Base-by-base conservation (phyloP, 2,113 vertebrate genomes). In the Vidua macroura region DNA sequence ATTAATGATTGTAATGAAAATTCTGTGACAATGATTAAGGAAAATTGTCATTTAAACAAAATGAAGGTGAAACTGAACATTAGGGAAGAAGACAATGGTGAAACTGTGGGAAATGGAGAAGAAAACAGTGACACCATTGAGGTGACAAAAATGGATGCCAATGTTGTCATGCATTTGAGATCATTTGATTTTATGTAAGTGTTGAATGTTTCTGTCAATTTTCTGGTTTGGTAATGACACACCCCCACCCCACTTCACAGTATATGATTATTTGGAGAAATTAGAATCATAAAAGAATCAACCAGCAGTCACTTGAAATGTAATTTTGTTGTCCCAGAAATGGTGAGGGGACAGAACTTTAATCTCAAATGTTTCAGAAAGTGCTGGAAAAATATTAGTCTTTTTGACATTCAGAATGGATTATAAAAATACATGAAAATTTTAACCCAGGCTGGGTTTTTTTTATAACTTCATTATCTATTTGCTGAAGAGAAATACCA, bases 101-200 rank as follows among this genome's bases (percentile, higher is more conserved):
- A 77, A 16, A 56, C 97, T 49, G 37, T 92, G 53, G 96, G 95
- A 86, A 97, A 97, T 90, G 95, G 84, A 83, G 97, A 97, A 44
- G 92, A 92, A 27, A 96, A 97, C 68, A 33, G 97, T 35, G 98
- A 98, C n/a, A 97, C 98, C 4, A 98, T 99, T 93, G 98, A 99
- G 87, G 99, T 99, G 69, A 98, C 98, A 90, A 98, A 99, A 97
- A 99, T 99, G 99, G 99, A 99, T 82, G 99, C 99, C 94, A 99
- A 99, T n/a, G 98, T 99, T 68, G 97, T 99, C 70, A 99, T 99
- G 99, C 99, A 99, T 96, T 97, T 99, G 95, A 98, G 99, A 82
- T 94, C 99, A 23, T 99, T 99, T 92, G 99, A 99, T 96, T 99
- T 99, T 93, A 99, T 99, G 99, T 99, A 97, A 99, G 99, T 97